Percentiles rank a stretch among this genome's conserved stretches.
These are phyloP conservation scores for Vanessa cardui DNA, from an alignment of 2,888 invertebrate species.

Conservation along the genomic window DNA sequence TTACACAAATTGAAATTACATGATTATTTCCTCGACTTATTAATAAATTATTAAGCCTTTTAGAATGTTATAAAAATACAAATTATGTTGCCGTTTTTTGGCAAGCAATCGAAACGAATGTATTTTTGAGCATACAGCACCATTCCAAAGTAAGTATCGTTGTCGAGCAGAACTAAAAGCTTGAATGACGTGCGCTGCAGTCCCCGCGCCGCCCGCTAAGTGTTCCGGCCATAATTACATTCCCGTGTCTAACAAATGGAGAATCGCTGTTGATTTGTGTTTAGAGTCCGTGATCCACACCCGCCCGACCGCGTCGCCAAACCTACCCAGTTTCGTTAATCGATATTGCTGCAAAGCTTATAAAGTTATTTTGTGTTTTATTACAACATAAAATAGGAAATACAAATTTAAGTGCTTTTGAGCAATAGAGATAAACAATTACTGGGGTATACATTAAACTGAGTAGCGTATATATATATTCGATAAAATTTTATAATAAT, in stretches of 20 bases:
- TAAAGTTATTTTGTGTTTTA: constrained; percentile 12
- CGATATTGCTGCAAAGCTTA: constrained; percentile 28
- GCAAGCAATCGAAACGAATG: constrained; percentile 27
- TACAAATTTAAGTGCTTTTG: not conserved
- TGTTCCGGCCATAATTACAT: constrained; percentile 83
- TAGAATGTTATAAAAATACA: not conserved
- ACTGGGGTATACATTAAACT: not conserved
- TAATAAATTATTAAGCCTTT: not conserved
- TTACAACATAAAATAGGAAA: not conserved
- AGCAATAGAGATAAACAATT: not conserved
- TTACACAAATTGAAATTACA: constrained; percentile 9
- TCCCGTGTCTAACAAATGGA: constrained; percentile 85
- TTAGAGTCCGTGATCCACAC: constrained; percentile 73
- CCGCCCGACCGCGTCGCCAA: constrained; percentile 43
- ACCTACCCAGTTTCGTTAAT: constrained; percentile 30
- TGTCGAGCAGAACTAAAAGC: constrained; percentile 79
- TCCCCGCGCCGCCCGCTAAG: constrained; percentile 54
- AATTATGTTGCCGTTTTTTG: not conserved
- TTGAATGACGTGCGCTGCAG: constrained; percentile 67
- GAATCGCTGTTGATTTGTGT: constrained; percentile 85
- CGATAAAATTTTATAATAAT: not conserved
- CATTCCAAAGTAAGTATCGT: constrained; percentile 74
- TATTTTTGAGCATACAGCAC: constrained; percentile 51
- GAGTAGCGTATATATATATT: not conserved
- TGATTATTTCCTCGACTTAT: constrained; percentile 3